Evolutionary conservation across 2,888 invertebrate species (phyloP).

Genomic region (Meteorus colon): DNA sequence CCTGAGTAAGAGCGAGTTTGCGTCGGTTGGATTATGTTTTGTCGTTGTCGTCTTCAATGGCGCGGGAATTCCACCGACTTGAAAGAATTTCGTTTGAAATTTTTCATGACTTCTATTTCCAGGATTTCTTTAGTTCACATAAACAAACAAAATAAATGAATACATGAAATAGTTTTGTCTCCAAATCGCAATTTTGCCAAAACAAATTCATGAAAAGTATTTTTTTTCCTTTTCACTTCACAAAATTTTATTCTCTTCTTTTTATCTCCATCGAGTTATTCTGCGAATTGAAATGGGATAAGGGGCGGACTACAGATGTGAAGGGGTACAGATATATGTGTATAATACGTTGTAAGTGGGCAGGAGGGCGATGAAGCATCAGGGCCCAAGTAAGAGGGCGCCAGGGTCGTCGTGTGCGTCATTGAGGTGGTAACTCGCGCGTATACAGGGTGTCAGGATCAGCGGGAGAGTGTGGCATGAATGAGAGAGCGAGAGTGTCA

Average conservation of each 20-base stretch:
- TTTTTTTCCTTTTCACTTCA: background rate
- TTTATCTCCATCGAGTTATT: background rate
- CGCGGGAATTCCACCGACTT: background rate
- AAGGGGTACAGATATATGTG: too few species aligned
- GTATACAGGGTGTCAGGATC: slow-evolving; percentile 44
- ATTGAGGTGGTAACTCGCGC: slow-evolving; percentile 55
- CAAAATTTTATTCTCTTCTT: background rate
- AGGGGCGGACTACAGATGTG: background rate
- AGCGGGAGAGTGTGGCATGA: slow-evolving; percentile 34
- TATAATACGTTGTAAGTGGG: too few species aligned
- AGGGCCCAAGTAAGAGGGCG: background rate
- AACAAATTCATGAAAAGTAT: too few species aligned
- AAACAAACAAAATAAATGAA: background rate
- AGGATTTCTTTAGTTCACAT: background rate
- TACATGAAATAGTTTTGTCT: background rate
- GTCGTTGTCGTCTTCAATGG: slow-evolving; percentile 12
- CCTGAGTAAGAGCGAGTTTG: slow-evolving; percentile 4
- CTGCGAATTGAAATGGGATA: background rate
- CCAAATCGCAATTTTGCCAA: background rate
- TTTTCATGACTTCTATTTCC: background rate
- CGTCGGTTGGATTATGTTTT: slow-evolving; percentile 11
- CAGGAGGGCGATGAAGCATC: background rate
- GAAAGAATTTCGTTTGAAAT: slow-evolving; percentile 10
- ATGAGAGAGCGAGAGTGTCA: slow-evolving; percentile 32
- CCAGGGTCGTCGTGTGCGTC: slow-evolving; percentile 18